Conservation (phyloP, 2,113 vertebrate species). For the Chionis minor region DNA sequence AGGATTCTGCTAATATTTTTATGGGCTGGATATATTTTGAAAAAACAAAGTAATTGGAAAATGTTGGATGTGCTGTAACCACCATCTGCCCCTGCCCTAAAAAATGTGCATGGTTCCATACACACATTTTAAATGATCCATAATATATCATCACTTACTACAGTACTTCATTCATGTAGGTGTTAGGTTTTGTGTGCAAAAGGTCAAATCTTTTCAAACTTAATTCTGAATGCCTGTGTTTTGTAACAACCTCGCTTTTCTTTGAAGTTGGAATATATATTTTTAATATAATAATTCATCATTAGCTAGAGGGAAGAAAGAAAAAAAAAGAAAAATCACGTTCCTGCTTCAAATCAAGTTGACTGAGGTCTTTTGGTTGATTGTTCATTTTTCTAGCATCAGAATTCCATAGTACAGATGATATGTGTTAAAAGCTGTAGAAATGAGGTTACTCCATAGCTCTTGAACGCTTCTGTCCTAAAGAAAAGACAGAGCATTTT, state of each 20-base stretch:
- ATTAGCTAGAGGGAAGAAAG: slow-evolving; percentile 11
- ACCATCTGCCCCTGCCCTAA: slow-evolving; percentile 37
- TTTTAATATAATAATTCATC: slow-evolving; percentile 58
- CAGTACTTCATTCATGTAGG: slow-evolving; percentile 62
- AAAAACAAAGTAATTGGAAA: slow-evolving; percentile 62
- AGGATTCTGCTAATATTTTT: slow-evolving; percentile 30
- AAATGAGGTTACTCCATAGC: background rate
- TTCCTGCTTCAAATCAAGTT: slow-evolving; percentile 9
- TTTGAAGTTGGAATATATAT: slow-evolving; percentile 20
- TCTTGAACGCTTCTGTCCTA: background rate
- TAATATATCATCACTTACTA: slow-evolving; percentile 67
- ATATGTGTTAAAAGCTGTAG: background rate
- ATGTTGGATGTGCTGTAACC: slow-evolving; percentile 40
- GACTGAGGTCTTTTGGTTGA: background rate
- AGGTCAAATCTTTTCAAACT: slow-evolving; percentile 51
- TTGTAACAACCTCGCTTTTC: slow-evolving; percentile 15
- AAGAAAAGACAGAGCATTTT: background rate
- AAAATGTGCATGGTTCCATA: slow-evolving; percentile 41
- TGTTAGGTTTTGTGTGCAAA: slow-evolving; percentile 59
- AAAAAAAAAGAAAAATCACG: background rate
- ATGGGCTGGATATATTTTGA: slow-evolving; percentile 36
- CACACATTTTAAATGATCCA: slow-evolving; percentile 41
- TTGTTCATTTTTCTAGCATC: background rate
- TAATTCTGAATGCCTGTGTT: slow-evolving; percentile 14
- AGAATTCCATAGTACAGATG: background rate